These are phyloP conservation scores for Physeter macrocephalus DNA, from an alignment of 2,113 vertebrate species.

Conservation along the genomic window DNA sequence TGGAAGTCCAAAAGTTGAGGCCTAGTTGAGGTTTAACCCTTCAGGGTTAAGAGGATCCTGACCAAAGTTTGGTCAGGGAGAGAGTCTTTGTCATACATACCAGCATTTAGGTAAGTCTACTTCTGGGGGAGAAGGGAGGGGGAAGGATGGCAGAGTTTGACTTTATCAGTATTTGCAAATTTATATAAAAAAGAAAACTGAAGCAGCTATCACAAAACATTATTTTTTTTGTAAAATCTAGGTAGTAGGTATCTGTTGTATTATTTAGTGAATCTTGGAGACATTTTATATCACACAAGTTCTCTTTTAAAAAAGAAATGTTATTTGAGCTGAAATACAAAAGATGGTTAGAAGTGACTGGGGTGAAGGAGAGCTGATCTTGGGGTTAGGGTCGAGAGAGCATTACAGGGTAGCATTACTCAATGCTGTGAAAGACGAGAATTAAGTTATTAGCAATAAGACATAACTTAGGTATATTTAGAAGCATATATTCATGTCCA, in stretches of 20 bases:
- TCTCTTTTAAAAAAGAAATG: not conserved
- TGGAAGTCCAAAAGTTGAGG: not conserved
- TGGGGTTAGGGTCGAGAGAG: fast-evolving
- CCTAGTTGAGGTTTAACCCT: not conserved
- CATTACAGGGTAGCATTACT: fast-evolving
- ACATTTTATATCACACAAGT: not conserved
- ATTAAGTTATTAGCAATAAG: not conserved
- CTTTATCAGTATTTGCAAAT: not conserved
- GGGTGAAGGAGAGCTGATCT: not conserved
- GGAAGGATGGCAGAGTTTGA: not conserved
- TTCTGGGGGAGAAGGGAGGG: not conserved
- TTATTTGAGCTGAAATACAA: not conserved
- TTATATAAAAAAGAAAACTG: not conserved
- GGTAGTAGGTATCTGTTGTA: not conserved
- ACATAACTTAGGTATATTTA: not conserved
- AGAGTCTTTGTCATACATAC: not conserved
- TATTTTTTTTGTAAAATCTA: not conserved
- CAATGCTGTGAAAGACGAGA: not conserved
- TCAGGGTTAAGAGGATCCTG: not conserved
- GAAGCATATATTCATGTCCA: not conserved
- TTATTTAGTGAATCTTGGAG: not conserved
- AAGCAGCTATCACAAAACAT: not conserved
- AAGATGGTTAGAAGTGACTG: not conserved
- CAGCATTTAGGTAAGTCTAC: too few species aligned
- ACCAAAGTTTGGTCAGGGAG: not conserved